Base-by-base conservation (phyloP, 2,888 invertebrate species). In the Eupelmus urozonus region DNA sequence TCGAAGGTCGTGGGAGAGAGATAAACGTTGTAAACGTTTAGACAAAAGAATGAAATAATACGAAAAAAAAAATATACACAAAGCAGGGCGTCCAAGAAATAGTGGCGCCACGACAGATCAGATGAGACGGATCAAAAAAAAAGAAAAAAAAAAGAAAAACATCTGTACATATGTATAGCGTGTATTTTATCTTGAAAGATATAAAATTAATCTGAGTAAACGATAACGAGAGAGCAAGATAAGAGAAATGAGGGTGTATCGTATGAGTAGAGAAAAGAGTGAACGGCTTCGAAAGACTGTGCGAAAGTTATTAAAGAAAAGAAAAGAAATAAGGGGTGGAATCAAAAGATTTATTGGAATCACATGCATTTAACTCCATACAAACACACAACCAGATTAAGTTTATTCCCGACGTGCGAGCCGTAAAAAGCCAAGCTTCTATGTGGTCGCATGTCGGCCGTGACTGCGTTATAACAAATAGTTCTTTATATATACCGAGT, bases 161-260 rank as follows among this genome's bases (percentile, higher is more conserved):
- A 85, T 83, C 84, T 87, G 86, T 87, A 87, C 84, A 87, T 87
- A 87, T 87, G 87, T 87, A 85, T 85, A 87, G 83, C 83, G 75
- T 76, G 80, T 81, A 80, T 71, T 74, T 77, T 74, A 80, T 42
- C 59, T 74, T 71, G 77, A 18, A 67, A 34, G 59, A 53, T 66
- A 66, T 59, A 60, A 40, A 51, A 20, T 65, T 72, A 69, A 79
- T 73, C 71, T 42, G 60, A 11, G 9, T 71, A 63, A 70, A 77
- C 70, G 78, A 73, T 76, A 66, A 79, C 51, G 78, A 81, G 57
- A 76, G 53, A 49, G 65, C 59, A 79, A 80, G 51, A 76, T 51
- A 42, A 62, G 42, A 62, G 66, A 76, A 75, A 81, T 73, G 49
- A 34, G 62, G 45, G 63, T 72, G 67, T 59, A 73, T 59, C 55